A percentile compares a stretch with the other conserved stretches of the same genome.
phyloP scores from a whole-genome alignment of 2,888 invertebrate genomes.

The Agonopterix alstromeriana region DNA sequence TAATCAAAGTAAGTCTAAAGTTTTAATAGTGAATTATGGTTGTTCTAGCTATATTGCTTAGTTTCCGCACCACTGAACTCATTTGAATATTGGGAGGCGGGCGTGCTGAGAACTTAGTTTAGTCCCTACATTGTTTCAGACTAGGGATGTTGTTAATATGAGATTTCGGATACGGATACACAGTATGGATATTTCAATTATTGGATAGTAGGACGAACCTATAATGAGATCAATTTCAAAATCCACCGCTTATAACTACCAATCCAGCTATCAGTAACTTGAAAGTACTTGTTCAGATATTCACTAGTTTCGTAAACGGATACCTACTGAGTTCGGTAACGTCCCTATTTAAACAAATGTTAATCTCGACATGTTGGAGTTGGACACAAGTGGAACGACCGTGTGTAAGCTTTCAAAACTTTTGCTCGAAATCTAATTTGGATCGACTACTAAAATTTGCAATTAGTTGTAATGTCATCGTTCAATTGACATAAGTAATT shows the following conservation, averaged over 20 bases:
- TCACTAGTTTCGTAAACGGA: too few relatives aligned
- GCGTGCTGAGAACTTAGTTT: constrained; percentile 32
- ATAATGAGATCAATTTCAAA: too few relatives aligned
- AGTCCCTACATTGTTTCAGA: constrained; percentile 36
- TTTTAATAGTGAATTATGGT: background rate
- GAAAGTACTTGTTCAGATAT: too few relatives aligned
- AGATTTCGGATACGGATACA: too few relatives aligned
- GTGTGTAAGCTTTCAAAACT: constrained; percentile 33
- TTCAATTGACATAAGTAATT: too few relatives aligned
- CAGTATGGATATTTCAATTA: too few relatives aligned
- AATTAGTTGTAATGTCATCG: constrained; percentile 16
- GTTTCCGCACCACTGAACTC: constrained; percentile 43
- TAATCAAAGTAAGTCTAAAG: too few relatives aligned
- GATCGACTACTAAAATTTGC: constrained; percentile 26
- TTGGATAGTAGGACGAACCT: too few relatives aligned
- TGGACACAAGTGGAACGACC: constrained; percentile 23
- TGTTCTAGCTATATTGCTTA: constrained; percentile 24
- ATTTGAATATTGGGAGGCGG: constrained; percentile 54
- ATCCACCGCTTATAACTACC: too few relatives aligned
- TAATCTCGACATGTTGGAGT: constrained; percentile 44
- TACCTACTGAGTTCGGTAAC: too few relatives aligned
- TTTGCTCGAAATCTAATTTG: constrained; percentile 41
- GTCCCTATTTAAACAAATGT: constrained; percentile 36
- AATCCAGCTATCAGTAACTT: too few relatives aligned
- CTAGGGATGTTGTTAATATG: too few relatives aligned